phyloP scores from a whole-genome alignment of 2,113 vertebrate genomes.

The Peromyscus leucopus region DNA sequence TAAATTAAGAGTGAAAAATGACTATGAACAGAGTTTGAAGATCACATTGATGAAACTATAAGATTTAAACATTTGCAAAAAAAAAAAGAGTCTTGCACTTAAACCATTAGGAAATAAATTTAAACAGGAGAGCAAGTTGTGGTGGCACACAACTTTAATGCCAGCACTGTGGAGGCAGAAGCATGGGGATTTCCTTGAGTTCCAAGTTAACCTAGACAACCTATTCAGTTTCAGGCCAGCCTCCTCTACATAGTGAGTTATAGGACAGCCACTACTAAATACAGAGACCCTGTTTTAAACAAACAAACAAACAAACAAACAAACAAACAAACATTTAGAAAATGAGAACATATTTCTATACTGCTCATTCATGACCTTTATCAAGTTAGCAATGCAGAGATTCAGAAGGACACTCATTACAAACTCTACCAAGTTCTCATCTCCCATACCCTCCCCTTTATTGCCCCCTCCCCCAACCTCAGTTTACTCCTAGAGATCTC shows the following conservation, averaged over 20 bases:
- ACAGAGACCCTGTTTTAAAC: background rate
- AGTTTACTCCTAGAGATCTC: too few species aligned
- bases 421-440: background rate
- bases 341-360: background rate
- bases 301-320: background rate
- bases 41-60: background rate
- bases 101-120: background rate
- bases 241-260: background rate
- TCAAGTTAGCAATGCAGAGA: background rate
- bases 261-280: background rate
- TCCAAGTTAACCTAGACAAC: background rate
- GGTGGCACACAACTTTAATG: background rate
- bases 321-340: slow-evolving; percentile 6
- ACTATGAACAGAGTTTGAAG: background rate
- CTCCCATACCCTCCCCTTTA: too few species aligned
- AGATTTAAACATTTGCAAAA: background rate
- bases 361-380: background rate
- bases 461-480: too few species aligned
- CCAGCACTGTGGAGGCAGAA: background rate
- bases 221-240: background rate
- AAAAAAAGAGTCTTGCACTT: slow-evolving; percentile 3
- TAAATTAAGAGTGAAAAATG: slow-evolving; percentile 4
- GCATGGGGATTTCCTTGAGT: background rate
- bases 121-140: background rate
- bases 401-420: background rate